A percentile compares a stretch with the other conserved stretches of the same genome.
These are phyloP conservation scores for Pyrocephalus nanus DNA, from an alignment of 2,797 vertebrate genomes.

Conservation along the genomic window DNA sequence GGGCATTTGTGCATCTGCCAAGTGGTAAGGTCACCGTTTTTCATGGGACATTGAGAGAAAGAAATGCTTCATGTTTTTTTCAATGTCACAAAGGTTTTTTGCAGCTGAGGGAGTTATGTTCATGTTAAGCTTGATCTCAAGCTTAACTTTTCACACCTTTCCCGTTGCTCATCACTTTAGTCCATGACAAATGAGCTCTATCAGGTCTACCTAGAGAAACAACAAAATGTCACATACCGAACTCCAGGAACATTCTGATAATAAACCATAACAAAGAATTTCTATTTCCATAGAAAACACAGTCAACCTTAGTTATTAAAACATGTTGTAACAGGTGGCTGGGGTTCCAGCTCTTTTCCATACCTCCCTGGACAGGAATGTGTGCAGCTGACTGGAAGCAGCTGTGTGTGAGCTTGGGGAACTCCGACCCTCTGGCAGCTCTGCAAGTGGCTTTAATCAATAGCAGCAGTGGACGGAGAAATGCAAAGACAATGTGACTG, in stretches of 20 bases:
- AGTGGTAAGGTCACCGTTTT: background rate
- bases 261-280: background rate
- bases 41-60: background rate
- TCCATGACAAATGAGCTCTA: fast-evolving
- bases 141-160: background rate
- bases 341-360: background rate
- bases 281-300: background rate
- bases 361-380: constrained; percentile 19
- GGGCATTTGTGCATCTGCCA: background rate
- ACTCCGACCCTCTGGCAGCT: background rate
- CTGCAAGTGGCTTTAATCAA: background rate
- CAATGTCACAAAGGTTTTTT: background rate
- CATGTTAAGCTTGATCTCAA: background rate
- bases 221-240: background rate
- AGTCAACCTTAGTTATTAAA: background rate
- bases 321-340: constrained; percentile 42
- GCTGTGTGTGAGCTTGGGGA: constrained; percentile 17
- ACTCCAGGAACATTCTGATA: background rate
- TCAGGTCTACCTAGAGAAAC: background rate
- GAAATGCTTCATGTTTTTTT: background rate
- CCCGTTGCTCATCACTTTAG: background rate
- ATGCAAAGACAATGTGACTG: background rate
- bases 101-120: background rate
- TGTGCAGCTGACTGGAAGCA: constrained; percentile 35
- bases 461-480: background rate